Base-by-base conservation (phyloP, 2,888 invertebrate species). In the Belgica antarctica region DNA sequence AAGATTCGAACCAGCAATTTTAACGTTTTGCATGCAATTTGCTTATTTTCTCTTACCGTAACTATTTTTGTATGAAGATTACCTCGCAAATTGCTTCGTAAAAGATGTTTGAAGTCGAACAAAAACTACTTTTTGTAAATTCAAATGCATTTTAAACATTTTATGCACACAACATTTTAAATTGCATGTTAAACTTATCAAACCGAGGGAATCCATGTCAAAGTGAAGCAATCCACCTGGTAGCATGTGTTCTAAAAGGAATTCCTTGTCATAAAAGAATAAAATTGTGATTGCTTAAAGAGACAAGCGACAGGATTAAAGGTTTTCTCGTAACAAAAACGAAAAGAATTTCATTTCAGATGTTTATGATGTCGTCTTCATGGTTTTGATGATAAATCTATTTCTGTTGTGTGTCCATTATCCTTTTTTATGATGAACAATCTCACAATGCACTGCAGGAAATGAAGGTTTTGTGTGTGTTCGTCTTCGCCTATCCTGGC, bases 391-490 rank as follows among this genome's bases (percentile, higher is more conserved):
- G 27, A 22, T 8, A 59, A 52, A 61, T 2, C 25, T 61, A 24
- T 15, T n/a, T 27, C 1, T 27, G 27, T 27, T 27, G 63, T 63
- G 17, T 46, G 46, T 25, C 65, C 65, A 65, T 65, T 65, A 36
- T 65, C 46, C 65, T 15, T 62, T 62, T 7, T 8, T 59, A 59
- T 59, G 59, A 47, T 7, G 41, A 41, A 41, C 24, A 63, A 24
- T 46, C 41, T 25, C 25, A 47, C 47, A 65, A 65, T 65, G 65
- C 65, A 65, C 17, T 46, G 12, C 65, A 65, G 65, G 65, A 65
- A 65, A 65, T 65, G 65, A 65, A 65, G 65, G 41, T 65, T 65
- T 22, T n/a, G 5, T 31, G 34, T 62, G n/a, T 65, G 36, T 46
- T 27, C 28, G 27, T 47, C 46, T 17, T 25, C n/a, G 24, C 34